Evolutionary conservation across 2,888 invertebrate genomes (phyloP).

Genomic region (Aphidius colemani): DNA sequence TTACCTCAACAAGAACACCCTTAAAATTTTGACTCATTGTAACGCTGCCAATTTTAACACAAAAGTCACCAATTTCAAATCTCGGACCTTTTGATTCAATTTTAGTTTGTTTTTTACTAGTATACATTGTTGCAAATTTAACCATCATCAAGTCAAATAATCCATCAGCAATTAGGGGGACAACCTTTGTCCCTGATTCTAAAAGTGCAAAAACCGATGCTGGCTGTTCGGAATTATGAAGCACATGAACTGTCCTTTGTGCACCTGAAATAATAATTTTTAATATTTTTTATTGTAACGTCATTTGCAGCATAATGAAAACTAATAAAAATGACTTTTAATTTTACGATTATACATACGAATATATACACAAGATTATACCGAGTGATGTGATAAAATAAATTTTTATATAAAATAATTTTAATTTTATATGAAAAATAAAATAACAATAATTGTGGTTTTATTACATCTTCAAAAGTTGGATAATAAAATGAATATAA

Average conservation of each 20-base stretch:
- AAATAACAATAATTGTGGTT: too few species aligned
- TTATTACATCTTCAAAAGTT: too few species aligned
- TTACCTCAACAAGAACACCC: conserved; percentile 88
- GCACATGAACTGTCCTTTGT: conserved; percentile 84
- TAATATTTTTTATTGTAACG: neutral
- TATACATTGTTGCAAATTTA: conserved; percentile 86
- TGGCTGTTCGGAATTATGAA: conserved; percentile 95
- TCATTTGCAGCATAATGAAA: neutral
- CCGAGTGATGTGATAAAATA: too few species aligned
- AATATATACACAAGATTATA: too few species aligned
- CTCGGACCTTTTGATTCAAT: conserved; percentile 88
- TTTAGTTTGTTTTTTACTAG: conserved; percentile 86
- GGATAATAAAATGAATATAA: too few species aligned
- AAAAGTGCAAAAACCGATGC: conserved; percentile 91
- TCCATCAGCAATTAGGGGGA: conserved; percentile 87
- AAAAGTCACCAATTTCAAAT: conserved; percentile 89
- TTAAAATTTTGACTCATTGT: conserved; percentile 92
- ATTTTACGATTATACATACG: neutral
- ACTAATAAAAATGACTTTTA: neutral
- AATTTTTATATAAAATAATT: too few species aligned
- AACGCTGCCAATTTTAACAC: conserved; percentile 90
- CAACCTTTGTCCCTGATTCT: conserved; percentile 83
- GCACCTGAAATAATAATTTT: conserved; percentile 63
- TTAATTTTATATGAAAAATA: neutral
- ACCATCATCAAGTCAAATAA: conserved; percentile 89